Percentiles rank a stretch among this genome's conserved stretches.
phyloP scores from a whole-genome alignment of 2,888 invertebrate species.

The Timema cristinae region DNA sequence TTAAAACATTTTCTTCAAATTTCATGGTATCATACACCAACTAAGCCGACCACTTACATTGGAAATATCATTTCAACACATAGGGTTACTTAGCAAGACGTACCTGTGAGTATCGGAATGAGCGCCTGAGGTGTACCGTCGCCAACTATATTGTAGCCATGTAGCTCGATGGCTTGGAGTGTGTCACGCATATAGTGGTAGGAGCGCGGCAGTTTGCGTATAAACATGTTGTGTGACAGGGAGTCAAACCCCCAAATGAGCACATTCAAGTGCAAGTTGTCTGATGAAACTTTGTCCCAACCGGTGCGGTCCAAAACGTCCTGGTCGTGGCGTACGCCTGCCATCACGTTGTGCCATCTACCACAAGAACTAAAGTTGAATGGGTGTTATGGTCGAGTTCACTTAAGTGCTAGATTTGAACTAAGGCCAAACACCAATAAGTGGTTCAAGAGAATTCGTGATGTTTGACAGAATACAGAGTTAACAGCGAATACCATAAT shows the following conservation, averaged over 20 bases:
- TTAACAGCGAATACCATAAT: too few species aligned
- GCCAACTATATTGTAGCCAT: slow-evolving; percentile 79
- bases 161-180: slow-evolving; percentile 59
- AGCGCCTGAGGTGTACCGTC: slow-evolving; percentile 85
- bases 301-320: slow-evolving; percentile 44
- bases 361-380: background rate
- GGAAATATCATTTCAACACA: too few species aligned
- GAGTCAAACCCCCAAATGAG: slow-evolving; percentile 89
- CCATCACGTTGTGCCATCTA: slow-evolving; percentile 64
- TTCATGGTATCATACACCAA: too few species aligned
- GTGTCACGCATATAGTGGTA: slow-evolving; percentile 62
- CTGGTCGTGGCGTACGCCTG: slow-evolving; percentile 54
- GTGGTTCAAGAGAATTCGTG: too few species aligned
- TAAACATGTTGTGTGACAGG: slow-evolving; percentile 75
- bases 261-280: slow-evolving; percentile 60
- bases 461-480: too few species aligned
- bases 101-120: slow-evolving; percentile 82
- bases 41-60: too few species aligned
- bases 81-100: slow-evolving; percentile 34
- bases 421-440: too few species aligned
- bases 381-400: too few species aligned
- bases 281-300: slow-evolving; percentile 49
- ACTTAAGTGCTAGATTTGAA: too few species aligned
- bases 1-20: too few species aligned
- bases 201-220: slow-evolving; percentile 71